Conservation (phyloP, 2,113 vertebrate genomes). For the Myotis lucifugus region DNA sequence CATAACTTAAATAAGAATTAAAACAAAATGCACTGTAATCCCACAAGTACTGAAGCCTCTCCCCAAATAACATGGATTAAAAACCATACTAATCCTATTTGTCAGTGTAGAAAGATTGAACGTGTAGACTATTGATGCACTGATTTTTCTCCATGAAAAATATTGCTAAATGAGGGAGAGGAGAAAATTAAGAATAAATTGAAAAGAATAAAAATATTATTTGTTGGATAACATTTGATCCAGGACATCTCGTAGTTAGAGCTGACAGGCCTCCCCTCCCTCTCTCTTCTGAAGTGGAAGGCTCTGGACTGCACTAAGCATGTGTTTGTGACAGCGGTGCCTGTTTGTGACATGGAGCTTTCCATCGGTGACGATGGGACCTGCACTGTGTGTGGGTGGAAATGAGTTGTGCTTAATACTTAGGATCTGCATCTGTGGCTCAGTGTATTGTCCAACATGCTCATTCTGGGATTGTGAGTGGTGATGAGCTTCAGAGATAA, state of each 20-base stretch:
- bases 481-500: background rate
- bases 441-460: background rate
- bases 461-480: background rate
- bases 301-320: background rate
- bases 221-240: background rate
- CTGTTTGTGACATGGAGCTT: background rate
- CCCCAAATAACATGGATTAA: background rate
- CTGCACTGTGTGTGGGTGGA: accelerated
- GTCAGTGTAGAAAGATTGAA: background rate
- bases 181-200: background rate
- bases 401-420: accelerated
- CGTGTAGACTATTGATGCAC: background rate
- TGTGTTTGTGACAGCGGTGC: background rate
- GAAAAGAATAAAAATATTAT: background rate
- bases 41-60: background rate
- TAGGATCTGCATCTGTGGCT: background rate
- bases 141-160: background rate
- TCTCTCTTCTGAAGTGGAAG: background rate
- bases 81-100: background rate
- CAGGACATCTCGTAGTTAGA: background rate
- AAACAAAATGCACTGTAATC: background rate
- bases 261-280: background rate
- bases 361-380: too few species aligned
- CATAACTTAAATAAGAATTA: background rate
- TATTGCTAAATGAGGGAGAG: background rate